phyloP scores from a whole-genome alignment of 1,140 invertebrate species.

The Drosophila bipectinata region DNA sequence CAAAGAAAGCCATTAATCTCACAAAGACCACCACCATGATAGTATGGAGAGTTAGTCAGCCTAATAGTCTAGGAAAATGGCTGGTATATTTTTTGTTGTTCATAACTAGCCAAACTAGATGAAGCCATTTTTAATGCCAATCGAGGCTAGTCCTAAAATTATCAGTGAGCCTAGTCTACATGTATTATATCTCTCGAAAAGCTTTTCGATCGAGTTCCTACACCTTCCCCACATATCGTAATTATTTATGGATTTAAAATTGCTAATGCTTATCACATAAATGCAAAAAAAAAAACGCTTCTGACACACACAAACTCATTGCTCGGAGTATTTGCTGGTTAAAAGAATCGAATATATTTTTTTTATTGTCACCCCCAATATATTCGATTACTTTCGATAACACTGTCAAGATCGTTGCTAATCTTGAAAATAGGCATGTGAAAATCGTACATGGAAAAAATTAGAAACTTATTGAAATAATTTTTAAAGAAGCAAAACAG shows the following conservation, averaged over 20 bases:
- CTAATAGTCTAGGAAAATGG: constrained; percentile 51
- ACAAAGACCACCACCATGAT: constrained; percentile 54
- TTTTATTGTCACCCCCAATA: constrained; percentile 26
- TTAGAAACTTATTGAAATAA: no score
- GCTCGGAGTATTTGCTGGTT: background rate
- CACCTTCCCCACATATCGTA: constrained; percentile 11
- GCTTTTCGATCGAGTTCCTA: constrained; percentile 46
- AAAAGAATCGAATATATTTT: constrained; percentile 47
- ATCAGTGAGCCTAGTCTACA: constrained; percentile 28
- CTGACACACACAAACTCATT: no score
- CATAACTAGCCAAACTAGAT: constrained; percentile 29
- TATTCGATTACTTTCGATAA: constrained; percentile 35
- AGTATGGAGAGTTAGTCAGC: constrained; percentile 36
- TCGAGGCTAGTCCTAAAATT: constrained; percentile 54
- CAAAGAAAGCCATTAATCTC: constrained; percentile 53
- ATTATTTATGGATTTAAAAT: constrained; percentile 11
- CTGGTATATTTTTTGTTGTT: constrained; percentile 10
- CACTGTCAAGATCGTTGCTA: constrained; percentile 10
- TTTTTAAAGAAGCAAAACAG: background rate
- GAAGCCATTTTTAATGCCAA: constrained; percentile 50
- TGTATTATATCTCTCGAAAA: constrained; percentile 1
- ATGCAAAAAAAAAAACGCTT: no score
- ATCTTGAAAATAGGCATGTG: constrained; percentile 28
- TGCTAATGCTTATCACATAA: no score
- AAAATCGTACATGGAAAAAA: constrained; percentile 43